These are phyloP conservation scores for Sinotaia quadrata DNA, from an alignment of 2,888 invertebrate species.

Conservation along the genomic window DNA sequence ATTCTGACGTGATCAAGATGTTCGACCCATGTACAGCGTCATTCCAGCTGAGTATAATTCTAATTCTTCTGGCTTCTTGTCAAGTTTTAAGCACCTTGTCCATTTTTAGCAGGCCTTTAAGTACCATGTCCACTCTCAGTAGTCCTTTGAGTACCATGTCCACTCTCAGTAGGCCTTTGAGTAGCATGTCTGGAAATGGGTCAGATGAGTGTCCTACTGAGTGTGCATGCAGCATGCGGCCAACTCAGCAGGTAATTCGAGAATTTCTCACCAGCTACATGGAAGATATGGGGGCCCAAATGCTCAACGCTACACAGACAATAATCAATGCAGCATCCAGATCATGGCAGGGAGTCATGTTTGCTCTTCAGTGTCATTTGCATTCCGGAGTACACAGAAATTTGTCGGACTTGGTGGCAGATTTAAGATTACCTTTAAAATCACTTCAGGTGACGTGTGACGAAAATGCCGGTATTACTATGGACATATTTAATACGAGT, in stretches of 20 bases:
- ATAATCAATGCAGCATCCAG: background rate
- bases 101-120: too few relatives aligned
- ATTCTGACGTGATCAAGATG: too few relatives aligned
- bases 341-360: slow-evolving; percentile 18
- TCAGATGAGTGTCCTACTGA: slow-evolving; percentile 6
- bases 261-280: slow-evolving; percentile 9
- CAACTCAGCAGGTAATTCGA: slow-evolving; percentile 15
- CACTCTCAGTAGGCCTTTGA: too few relatives aligned
- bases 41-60: too few relatives aligned
- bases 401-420: slow-evolving; percentile 5
- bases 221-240: slow-evolving; percentile 7
- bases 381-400: background rate
- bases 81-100: too few relatives aligned
- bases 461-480: background rate
- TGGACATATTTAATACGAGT: slow-evolving; percentile 7
- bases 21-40: too few relatives aligned
- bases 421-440: slow-evolving; percentile 11
- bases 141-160: too few relatives aligned
- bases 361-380: slow-evolving; percentile 5
- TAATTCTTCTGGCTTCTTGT: too few relatives aligned
- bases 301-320: slow-evolving; percentile 5
- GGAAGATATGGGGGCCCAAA: slow-evolving; percentile 16
- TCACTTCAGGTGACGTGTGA: slow-evolving; percentile 10
- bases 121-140: too few relatives aligned
- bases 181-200: too few relatives aligned